Evolutionary conservation across 2,113 vertebrate genomes (phyloP).

Genomic region (Isurus oxyrinchus): DNA sequence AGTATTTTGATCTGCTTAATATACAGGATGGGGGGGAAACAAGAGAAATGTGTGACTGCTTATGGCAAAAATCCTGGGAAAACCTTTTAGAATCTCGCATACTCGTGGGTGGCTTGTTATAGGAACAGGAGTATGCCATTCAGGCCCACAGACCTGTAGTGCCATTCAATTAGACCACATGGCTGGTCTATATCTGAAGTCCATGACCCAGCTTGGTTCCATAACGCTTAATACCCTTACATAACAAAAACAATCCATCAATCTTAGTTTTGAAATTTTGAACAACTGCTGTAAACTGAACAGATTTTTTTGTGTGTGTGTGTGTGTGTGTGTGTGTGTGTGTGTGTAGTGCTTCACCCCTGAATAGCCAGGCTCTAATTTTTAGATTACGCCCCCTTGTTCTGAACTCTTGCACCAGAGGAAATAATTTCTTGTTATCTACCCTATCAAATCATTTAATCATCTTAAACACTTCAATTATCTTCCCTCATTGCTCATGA

Average conservation of each 20-base stretch:
- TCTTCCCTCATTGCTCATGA: background rate
- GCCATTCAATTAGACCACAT: background rate
- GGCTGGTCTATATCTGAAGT: background rate
- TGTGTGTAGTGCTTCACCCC: background rate
- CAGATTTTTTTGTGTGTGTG: background rate
- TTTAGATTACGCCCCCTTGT: background rate
- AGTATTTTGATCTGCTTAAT: background rate
- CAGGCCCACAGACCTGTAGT: background rate
- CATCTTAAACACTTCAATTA: background rate
- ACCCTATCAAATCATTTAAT: background rate
- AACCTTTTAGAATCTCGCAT: background rate
- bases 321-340: too few relatives aligned
- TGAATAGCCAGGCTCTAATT: background rate
- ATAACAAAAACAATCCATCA: background rate
- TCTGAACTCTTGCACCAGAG: background rate
- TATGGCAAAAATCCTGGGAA: background rate
- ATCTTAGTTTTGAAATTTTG: background rate
- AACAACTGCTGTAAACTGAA: background rate
- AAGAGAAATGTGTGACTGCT: background rate
- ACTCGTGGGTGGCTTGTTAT: background rate
- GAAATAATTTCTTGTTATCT: background rate
- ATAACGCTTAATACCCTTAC: background rate
- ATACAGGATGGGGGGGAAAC: too few relatives aligned
- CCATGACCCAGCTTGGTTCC: background rate
- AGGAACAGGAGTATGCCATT: background rate